A percentile compares a stretch with the other conserved stretches of the same genome.
Conservation (phyloP, 2,888 invertebrate species). For the Drosophila putrida region DNA sequence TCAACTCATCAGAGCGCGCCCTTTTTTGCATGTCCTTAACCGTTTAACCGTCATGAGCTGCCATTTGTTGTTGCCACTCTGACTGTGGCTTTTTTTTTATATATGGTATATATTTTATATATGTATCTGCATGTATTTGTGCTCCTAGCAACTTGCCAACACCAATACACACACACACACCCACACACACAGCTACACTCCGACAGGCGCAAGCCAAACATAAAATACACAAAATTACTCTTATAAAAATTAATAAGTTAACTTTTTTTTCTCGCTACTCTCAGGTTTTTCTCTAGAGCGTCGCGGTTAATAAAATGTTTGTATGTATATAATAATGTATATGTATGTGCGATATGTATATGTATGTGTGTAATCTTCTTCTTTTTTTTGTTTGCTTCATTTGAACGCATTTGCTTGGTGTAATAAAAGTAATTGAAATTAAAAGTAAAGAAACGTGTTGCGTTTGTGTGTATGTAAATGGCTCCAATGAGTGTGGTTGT, state of each 20-base stretch:
- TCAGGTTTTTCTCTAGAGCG: constrained; percentile 53
- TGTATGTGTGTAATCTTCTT: constrained; percentile 26
- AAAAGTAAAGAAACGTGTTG: constrained; percentile 82
- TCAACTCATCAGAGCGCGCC: constrained; percentile 81
- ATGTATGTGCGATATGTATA: constrained; percentile 24
- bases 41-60: constrained; percentile 72
- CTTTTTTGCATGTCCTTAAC: constrained; percentile 79
- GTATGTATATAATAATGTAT: constrained; percentile 21
- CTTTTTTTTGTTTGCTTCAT: constrained; percentile 66
- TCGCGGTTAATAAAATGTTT: constrained; percentile 23
- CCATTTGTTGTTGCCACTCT: constrained; percentile 65
- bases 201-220: constrained; percentile 53
- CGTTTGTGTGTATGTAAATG: constrained; percentile 62
- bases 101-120: constrained; percentile 2
- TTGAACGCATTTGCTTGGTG: constrained; percentile 62
- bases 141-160: constrained; percentile 32
- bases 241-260: constrained; percentile 84
- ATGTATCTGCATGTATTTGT: constrained; percentile 32
- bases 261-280: constrained; percentile 66
- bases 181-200: not conserved
- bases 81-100: constrained; percentile 39
- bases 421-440: constrained; percentile 83
- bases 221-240: constrained; percentile 83
- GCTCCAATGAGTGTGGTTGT: constrained; percentile 16
- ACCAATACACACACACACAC: constrained; percentile 14